Evolutionary conservation across 2,888 invertebrate genomes (phyloP).

Genomic region (Acrobasis suavella): DNA sequence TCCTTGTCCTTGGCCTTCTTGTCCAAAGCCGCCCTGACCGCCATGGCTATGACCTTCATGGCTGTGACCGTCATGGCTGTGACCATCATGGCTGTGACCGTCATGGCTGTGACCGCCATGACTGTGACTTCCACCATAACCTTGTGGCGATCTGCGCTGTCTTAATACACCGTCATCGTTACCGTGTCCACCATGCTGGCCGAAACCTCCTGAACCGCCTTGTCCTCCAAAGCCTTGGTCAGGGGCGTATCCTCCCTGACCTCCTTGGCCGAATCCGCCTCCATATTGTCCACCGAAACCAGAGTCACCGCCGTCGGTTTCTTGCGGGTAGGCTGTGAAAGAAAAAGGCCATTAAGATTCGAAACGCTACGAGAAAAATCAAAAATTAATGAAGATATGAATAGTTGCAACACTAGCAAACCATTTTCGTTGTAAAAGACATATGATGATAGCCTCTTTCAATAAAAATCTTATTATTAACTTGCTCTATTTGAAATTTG

Average conservation of each 20-base stretch:
- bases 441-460: too few relatives aligned
- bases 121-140: background rate
- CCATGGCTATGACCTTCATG: background rate
- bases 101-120: background rate
- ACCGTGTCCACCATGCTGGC: constrained; percentile 25
- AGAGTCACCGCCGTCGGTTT: background rate
- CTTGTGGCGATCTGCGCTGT: background rate
- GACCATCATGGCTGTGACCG: background rate
- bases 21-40: background rate
- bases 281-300: constrained; percentile 2
- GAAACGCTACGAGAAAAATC: too few relatives aligned
- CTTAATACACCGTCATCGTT: constrained; percentile 29
- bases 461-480: too few relatives aligned
- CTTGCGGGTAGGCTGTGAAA: constrained; percentile 5
- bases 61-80: constrained; percentile 8
- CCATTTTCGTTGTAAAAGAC: too few relatives aligned
- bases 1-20: constrained; percentile 24
- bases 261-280: constrained; percentile 1
- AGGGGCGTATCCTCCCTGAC: background rate
- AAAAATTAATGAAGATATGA: too few relatives aligned
- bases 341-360: background rate
- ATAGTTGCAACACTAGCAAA: too few relatives aligned
- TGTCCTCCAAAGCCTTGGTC: constrained; percentile 10
- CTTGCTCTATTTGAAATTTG: too few relatives aligned
- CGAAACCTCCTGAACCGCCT: background rate